phyloP scores from a whole-genome alignment of 2,113 vertebrate species.

The Heterotilapia buettikoferi region DNA sequence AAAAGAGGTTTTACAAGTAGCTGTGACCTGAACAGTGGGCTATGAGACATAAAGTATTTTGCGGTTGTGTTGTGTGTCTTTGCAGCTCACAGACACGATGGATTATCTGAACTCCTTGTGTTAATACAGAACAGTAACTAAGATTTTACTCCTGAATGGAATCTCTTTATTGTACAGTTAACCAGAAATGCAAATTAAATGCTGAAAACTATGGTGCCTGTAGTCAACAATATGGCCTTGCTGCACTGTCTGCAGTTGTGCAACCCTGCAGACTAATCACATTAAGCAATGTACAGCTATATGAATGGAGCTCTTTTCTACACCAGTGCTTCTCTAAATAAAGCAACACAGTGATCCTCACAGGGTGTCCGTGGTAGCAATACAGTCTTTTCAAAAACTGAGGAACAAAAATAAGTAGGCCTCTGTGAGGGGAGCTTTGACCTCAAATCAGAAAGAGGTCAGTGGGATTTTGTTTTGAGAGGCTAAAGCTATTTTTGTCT shows the following conservation, averaged over 20 bases:
- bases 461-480: neutral
- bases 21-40: neutral
- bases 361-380: neutral
- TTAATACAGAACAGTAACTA: neutral
- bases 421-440: neutral
- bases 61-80: neutral
- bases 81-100: neutral
- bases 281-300: conserved; percentile 16
- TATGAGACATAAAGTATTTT: neutral
- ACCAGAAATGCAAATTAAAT: neutral
- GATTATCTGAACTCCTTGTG: neutral
- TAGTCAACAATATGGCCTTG: neutral
- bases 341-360: conserved; percentile 15
- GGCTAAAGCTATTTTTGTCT: neutral
- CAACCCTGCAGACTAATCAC: conserved; percentile 29
- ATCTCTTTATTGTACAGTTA: neutral
- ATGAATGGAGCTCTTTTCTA: conserved; percentile 27
- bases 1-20: neutral
- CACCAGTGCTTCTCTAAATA: conserved; percentile 8
- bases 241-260: neutral
- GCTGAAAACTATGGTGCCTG: neutral
- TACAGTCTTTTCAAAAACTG: neutral
- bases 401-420: neutral
- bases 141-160: neutral
- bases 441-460: conserved; percentile 7